Conservation (phyloP, 2,113 vertebrate genomes). For the Meles meles region DNA sequence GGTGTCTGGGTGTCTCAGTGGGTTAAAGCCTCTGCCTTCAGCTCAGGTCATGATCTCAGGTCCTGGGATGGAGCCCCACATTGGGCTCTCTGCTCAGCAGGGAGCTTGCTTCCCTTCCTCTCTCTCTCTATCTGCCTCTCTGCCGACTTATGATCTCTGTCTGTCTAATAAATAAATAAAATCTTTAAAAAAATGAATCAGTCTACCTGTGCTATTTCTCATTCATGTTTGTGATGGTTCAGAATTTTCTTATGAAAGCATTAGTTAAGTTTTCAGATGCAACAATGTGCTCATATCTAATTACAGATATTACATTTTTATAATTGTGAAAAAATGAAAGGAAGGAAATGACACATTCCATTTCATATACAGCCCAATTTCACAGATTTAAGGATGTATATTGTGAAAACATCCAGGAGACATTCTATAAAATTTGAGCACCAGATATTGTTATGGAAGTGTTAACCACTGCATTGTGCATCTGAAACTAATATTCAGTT, state of each 20-base stretch:
- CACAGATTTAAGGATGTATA: not conserved
- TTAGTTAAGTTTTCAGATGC: not conserved
- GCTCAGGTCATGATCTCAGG: too few species aligned
- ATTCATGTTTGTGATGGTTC: not conserved
- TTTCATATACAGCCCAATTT: not conserved
- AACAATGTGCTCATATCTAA: not conserved
- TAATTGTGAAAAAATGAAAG: not conserved
- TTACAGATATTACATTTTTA: not conserved
- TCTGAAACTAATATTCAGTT: not conserved
- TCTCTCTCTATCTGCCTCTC: too few species aligned
- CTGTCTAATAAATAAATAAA: too few species aligned
- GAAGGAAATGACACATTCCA: not conserved
- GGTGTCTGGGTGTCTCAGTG: too few species aligned
- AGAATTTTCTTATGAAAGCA: not conserved
- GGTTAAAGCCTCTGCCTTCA: too few species aligned
- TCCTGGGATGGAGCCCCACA: too few species aligned
- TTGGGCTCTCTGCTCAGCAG: too few species aligned
- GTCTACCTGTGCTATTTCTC: not conserved
- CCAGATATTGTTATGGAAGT: not conserved
- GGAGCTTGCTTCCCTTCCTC: too few species aligned
- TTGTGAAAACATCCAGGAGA: not conserved
- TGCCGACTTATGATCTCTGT: too few species aligned
- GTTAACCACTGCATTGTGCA: not conserved
- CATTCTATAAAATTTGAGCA: not conserved
- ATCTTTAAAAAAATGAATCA: too few species aligned